Evolutionary conservation across 2,113 vertebrate species (phyloP).

Genomic region (Chitala chitala): DNA sequence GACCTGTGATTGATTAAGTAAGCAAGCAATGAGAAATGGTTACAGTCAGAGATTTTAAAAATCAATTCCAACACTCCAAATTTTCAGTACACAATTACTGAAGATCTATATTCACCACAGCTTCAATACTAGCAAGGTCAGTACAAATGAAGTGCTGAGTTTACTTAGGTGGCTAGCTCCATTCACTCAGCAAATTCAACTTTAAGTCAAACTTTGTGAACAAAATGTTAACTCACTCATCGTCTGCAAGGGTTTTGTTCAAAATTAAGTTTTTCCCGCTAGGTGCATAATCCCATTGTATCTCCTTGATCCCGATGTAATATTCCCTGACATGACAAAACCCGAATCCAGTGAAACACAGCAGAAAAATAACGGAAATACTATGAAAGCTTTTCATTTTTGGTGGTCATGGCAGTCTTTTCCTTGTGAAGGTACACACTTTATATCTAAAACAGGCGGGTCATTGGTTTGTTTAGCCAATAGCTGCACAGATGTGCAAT

Average conservation of each 20-base stretch:
- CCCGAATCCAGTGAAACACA: constrained; percentile 41
- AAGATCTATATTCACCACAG: no score
- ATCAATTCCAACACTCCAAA: no score
- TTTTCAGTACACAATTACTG: no score
- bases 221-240: constrained; percentile 39
- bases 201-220: background rate
- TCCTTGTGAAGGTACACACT: constrained; percentile 17
- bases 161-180: background rate
- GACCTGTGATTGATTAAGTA: no score
- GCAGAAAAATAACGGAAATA: constrained; percentile 31
- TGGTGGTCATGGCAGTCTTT: constrained; percentile 11
- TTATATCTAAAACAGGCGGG: constrained; percentile 30
- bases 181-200: background rate
- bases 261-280: constrained; percentile 43
- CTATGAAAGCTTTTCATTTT: constrained; percentile 34
- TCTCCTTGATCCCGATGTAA: constrained; percentile 62
- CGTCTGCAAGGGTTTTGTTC: constrained; percentile 36
- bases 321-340: constrained; percentile 55
- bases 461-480: constrained; percentile 28
- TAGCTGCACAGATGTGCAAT: constrained; percentile 12
- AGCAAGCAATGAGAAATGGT: no score
- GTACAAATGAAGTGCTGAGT: background rate
- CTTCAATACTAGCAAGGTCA: no score
- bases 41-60: no score
- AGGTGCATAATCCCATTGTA: constrained; percentile 49